Evolutionary conservation across 2,888 invertebrate species (phyloP), one percentile per base, ranked within the genome.

Genomic region (Patella depressa): DNA sequence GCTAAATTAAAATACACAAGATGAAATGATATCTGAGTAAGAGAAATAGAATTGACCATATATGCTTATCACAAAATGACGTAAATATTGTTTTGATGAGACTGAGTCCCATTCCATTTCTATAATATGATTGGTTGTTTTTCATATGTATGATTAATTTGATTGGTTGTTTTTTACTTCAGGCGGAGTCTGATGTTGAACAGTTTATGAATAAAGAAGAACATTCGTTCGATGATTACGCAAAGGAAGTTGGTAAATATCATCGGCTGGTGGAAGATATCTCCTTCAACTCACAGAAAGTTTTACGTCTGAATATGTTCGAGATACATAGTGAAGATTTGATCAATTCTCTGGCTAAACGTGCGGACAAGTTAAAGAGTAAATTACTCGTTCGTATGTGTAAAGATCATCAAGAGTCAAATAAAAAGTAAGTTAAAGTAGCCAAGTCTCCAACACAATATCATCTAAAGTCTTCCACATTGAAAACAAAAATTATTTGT

Each of bases 271-370:
- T 87, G 84, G 93, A 93, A 87, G 93, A 93, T 76, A 93, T 94
- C 78, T 90, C 88, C 24, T 92, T 91, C 86, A 89, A 88, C 80
- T 88, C 89, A 2, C 82, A 86, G 75, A 91, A 91, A 89, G 90
- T 95, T 0, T 93, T 95, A 24, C 94, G 95, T 24, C 94, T 96
- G 88, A 97, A 96, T 12, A 94, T 97, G 92, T 98, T 96, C 90
- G 95, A 96, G 88, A 95, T 98, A 90, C 95, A 96, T 90, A 94
- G 97, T 77, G 94, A 93, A 73, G 95, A 95, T 76, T 93, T 98
- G 54, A 95, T 98, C 72, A 93, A 93, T 19, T 93, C 95, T 0
- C 91, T 98, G 81, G 94, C 95, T 11, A 91, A 93, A 15, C 93
- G 95, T 53, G 96, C 96, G 0, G 93, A 94, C 54, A 93, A 93